These are phyloP conservation scores for Balaeniceps rex DNA, from an alignment of 2,113 vertebrate species.

Conservation along the genomic window DNA sequence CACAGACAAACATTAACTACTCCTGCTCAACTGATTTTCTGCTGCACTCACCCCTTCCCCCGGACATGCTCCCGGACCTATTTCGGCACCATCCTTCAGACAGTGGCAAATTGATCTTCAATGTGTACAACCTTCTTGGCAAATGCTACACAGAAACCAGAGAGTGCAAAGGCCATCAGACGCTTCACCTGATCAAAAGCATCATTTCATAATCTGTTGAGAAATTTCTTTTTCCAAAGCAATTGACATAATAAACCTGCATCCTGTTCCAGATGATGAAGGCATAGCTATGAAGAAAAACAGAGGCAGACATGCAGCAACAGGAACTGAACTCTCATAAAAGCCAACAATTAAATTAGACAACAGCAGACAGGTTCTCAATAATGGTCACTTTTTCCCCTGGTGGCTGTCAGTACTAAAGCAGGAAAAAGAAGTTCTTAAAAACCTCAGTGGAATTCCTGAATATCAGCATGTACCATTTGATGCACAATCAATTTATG, in stretches of 20 bases:
- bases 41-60: neutral
- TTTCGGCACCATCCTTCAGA: neutral
- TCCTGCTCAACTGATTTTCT: neutral
- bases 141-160: neutral
- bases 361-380: neutral
- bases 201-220: neutral
- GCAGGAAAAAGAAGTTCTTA: neutral
- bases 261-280: neutral
- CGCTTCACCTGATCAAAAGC: neutral
- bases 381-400: neutral
- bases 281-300: neutral
- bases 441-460: neutral
- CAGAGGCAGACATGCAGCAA: neutral
- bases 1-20: neutral
- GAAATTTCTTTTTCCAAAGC: neutral
- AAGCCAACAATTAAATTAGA: constrained; percentile 32
- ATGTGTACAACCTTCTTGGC: fast-evolving
- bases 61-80: neutral
- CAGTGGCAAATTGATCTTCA: neutral
- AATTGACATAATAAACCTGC: neutral
- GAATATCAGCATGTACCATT: neutral
- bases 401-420: neutral
- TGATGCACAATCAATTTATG: neutral
- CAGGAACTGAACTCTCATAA: constrained; percentile 4
- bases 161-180: neutral